A percentile compares a stretch with the other conserved stretches of the same genome.
Evolutionary conservation across 2,888 invertebrate species (phyloP).

Genomic region (Melieria crassipennis): DNA sequence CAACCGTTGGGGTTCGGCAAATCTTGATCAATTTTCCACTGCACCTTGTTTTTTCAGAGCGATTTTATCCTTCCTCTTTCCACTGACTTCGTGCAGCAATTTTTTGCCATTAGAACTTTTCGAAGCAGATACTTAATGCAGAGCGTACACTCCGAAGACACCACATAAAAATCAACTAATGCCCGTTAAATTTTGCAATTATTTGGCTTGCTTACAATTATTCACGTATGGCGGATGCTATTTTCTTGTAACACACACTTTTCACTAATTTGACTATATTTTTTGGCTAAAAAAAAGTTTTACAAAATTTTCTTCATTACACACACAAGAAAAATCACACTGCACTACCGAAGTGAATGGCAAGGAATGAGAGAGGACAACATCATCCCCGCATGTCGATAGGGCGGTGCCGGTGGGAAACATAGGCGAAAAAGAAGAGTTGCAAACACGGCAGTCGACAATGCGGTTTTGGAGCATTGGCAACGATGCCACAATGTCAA

Average conservation of each 20-base stretch:
- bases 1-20: no score
- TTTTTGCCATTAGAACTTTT: constrained; percentile 12
- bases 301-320: constrained; percentile 29
- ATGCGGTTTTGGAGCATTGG: neutral
- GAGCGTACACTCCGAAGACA: neutral
- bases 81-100: no score
- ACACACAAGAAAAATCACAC: constrained; percentile 31
- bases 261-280: constrained; percentile 20
- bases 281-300: constrained; percentile 21
- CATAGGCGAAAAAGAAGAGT: constrained; percentile 3
- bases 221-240: neutral
- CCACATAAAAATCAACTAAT: neutral
- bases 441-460: neutral
- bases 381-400: constrained; percentile 22
- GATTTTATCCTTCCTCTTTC: no score
- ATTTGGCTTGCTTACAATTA: neutral
- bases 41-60: no score
- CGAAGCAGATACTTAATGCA: neutral
- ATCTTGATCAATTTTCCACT: no score
- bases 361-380: constrained; percentile 30
- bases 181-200: neutral
- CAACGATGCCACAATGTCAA: neutral
- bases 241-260: constrained; percentile 12
- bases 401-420: neutral
- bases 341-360: constrained; percentile 30